Evolutionary conservation across 2,113 vertebrate species (phyloP), one percentile per base, ranked within the genome.

Genomic region (Petromus typicus): DNA sequence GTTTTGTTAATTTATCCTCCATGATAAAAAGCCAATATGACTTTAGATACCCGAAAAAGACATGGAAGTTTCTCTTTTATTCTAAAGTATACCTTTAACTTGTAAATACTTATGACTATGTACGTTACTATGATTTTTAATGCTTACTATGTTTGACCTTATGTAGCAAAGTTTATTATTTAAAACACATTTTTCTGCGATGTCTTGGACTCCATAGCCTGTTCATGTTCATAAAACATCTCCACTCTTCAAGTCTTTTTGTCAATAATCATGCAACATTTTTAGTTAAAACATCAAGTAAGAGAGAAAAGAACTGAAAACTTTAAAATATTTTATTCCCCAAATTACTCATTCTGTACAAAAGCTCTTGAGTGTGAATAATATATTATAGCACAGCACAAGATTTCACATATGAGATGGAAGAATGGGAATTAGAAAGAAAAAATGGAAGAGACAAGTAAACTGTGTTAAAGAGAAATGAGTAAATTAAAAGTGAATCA

Each of bases 261-360:
- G 34, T 91, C 83, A 76, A 69, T 66, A 86, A 22, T 17, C 63
- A 40, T 43, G 20, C 23, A 67, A 56, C 5, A 66, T 23, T 88
- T 80, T 82, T 69, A 84, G 43, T 94, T 69, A 86, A 90, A 95
- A 76, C 34, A 13, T 18, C 61, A 40, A 85, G 32, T 34, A 48
- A 90, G 71, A 59, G 43, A 37, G 16, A 45, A 76, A 79, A 64
- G 82, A 73, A 32, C 17, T 63, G 80, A 96, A 87, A 95, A 27
- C 30, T 40, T 67, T 59, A 45, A 76, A 45, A 51, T 67, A 95
- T 54, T 90, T 86, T 63, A 75, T 84, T 87, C 67, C 16, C 56
- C 40, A 18, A 69, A 67, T 95, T 54, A 86, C 51, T 92, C 32
- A 86, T 73, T 89, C 67, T 43, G 7, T 37, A 45, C 56, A 80